Conservation (phyloP, 2,797 vertebrate species). For the Myotis myotis region DNA sequence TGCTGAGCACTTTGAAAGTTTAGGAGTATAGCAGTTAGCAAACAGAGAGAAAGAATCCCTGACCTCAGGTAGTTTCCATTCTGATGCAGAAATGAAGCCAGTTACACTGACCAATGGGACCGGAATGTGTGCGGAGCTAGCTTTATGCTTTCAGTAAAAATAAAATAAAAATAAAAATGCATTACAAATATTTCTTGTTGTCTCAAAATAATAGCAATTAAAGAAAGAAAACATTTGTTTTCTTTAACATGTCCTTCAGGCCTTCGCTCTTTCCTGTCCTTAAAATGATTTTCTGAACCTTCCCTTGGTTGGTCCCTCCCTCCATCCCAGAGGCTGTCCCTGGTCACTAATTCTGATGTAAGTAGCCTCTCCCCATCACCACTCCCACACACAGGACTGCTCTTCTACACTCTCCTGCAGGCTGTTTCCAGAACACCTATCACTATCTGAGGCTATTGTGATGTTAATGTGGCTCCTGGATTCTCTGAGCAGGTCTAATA, state of each 20-base stretch:
- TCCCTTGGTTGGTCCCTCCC: not conserved
- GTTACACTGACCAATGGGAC: not conserved
- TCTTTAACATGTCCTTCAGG: not conserved
- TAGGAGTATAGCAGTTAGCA: not conserved
- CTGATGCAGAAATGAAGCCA: not conserved
- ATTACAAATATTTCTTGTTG: not conserved
- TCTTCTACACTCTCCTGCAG: not conserved
- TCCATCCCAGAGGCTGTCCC: not conserved
- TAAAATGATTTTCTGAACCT: not conserved
- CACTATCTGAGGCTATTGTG: rapidly evolving
- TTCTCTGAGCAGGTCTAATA: not conserved
- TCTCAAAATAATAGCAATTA: not conserved
- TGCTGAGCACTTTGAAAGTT: not conserved
- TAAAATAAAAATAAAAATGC: not conserved
- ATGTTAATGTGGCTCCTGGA: not conserved
- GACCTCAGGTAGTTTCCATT: not conserved
- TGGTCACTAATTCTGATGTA: rapidly evolving
- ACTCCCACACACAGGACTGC: rapidly evolving
- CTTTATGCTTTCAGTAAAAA: not conserved
- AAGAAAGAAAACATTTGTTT: not conserved
- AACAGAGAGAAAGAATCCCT: not conserved
- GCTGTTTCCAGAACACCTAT: not conserved
- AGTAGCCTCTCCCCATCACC: rapidly evolving
- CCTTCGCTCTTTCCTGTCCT: not conserved
- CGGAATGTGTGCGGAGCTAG: not conserved